These are phyloP conservation scores for Eidolon dupreanum DNA, from an alignment of 2,797 vertebrate species.

Conservation along the genomic window DNA sequence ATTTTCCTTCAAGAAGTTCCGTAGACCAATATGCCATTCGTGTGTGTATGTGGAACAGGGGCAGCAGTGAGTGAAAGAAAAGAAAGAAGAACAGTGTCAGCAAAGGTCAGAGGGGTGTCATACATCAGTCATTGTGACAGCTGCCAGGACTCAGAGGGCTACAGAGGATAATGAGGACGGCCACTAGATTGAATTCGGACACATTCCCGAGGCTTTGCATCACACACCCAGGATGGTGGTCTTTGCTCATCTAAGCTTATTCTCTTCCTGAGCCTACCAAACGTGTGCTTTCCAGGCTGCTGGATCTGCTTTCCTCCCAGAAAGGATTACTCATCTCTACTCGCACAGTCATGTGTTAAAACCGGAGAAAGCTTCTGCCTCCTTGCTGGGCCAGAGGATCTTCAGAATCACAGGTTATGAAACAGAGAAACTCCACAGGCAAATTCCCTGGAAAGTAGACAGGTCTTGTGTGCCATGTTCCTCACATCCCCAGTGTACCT, in stretches of 20 bases:
- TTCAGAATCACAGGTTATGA: not conserved
- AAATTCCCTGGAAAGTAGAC: constrained; percentile 66
- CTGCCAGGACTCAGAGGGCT: constrained; percentile 75
- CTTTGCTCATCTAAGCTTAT: constrained; percentile 71
- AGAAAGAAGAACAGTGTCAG: constrained; percentile 85
- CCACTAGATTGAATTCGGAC: constrained; percentile 82
- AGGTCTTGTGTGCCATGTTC: not conserved
- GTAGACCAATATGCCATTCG: not conserved
- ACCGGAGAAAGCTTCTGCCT: not conserved
- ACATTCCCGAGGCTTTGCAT: constrained; percentile 80
- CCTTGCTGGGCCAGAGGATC: not conserved
- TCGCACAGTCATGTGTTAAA: not conserved
- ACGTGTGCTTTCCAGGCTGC: constrained; percentile 52
- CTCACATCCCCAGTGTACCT: not conserved
- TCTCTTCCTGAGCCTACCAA: constrained; percentile 50
- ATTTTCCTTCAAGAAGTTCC: constrained; percentile 71
- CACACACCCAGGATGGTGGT: constrained; percentile 77
- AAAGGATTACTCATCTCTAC: constrained; percentile 32
- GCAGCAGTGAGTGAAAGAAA: constrained; percentile 87
- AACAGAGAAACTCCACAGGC: not conserved
- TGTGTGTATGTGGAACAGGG: constrained; percentile 44
- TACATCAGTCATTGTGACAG: constrained; percentile 84
- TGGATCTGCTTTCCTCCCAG: not conserved
- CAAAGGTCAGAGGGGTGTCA: constrained; percentile 86
- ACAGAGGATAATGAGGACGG: constrained; percentile 69